A percentile compares a stretch with the other conserved stretches of the same genome.
These are phyloP conservation scores for Metopolophium dirhodum DNA, from an alignment of 1,140 invertebrate genomes.

Conservation along the genomic window DNA sequence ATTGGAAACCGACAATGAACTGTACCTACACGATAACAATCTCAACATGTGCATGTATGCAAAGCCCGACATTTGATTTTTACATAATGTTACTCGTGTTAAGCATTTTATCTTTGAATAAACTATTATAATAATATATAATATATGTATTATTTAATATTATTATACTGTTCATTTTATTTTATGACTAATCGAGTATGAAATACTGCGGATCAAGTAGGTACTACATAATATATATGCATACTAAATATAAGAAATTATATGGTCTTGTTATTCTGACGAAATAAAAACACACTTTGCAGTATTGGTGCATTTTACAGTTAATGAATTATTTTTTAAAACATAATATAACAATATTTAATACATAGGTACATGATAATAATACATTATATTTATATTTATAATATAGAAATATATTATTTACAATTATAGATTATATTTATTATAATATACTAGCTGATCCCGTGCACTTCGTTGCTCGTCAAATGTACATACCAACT, in stretches of 20 bases:
- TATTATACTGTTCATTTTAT: not conserved
- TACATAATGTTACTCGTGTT: slow-evolving; percentile 16
- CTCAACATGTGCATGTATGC: slow-evolving; percentile 24
- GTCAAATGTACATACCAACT: too few species aligned
- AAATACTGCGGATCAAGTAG: not conserved
- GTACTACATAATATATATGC: not conserved
- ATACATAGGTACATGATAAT: too few species aligned
- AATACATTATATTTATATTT: too few species aligned
- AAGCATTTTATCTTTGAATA: slow-evolving; percentile 26
- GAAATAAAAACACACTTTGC: too few species aligned
- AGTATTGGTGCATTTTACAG: too few species aligned
- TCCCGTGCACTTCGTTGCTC: too few species aligned
- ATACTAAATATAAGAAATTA: not conserved
- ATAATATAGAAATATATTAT: too few species aligned
- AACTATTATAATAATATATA: slow-evolving; percentile 6
- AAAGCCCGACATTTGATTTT: slow-evolving; percentile 12
- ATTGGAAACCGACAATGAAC: slow-evolving; percentile 35
- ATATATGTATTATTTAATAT: not conserved
- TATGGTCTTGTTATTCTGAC: not conserved
- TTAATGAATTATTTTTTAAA: too few species aligned
- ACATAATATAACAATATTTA: too few species aligned
- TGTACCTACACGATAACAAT: slow-evolving; percentile 35
- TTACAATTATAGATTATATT: too few species aligned
- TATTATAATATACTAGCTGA: too few species aligned
- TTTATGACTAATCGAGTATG: not conserved